A percentile compares a stretch with the other conserved stretches of the same genome.
These are phyloP conservation scores for Sebastes diaconus DNA, from an alignment of 2,797 vertebrate genomes.

Conservation along the genomic window DNA sequence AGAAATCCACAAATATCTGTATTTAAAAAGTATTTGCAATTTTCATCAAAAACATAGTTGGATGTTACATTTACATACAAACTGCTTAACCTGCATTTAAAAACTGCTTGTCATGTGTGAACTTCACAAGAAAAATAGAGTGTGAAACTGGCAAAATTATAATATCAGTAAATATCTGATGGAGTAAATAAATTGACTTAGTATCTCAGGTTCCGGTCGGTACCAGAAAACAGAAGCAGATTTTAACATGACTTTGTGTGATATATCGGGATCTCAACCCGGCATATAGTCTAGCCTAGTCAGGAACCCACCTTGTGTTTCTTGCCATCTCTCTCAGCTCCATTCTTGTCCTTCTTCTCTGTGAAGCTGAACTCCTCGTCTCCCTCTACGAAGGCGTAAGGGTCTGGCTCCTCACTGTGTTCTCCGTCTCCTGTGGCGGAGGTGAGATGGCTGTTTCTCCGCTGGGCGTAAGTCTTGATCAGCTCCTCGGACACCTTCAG, in stretches of 20 bases:
- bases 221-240: background rate
- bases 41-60: too few species aligned
- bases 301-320: constrained; percentile 90
- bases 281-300: background rate
- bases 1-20: too few species aligned
- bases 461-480: constrained; percentile 90
- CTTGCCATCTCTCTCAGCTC: constrained; percentile 89
- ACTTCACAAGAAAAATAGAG: too few species aligned
- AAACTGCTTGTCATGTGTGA: too few species aligned
- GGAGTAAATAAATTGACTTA: background rate
- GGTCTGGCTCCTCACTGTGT: constrained; percentile 90
- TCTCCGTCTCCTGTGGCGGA: constrained; percentile 85
- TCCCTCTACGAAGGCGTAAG: constrained; percentile 95
- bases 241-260: background rate
- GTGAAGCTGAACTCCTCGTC: constrained; percentile 95
- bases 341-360: constrained; percentile 93
- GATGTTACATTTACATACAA: too few species aligned
- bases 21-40: too few species aligned
- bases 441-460: constrained; percentile 91
- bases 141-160: background rate
- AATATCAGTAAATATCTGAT: background rate
- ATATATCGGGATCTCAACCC: background rate
- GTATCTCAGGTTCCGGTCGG: background rate
- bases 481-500: constrained; percentile 96
- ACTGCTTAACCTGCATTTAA: too few species aligned